Evolutionary conservation across 1,140 invertebrate species (phyloP).

Genomic region (Ceratina calcarata): DNA sequence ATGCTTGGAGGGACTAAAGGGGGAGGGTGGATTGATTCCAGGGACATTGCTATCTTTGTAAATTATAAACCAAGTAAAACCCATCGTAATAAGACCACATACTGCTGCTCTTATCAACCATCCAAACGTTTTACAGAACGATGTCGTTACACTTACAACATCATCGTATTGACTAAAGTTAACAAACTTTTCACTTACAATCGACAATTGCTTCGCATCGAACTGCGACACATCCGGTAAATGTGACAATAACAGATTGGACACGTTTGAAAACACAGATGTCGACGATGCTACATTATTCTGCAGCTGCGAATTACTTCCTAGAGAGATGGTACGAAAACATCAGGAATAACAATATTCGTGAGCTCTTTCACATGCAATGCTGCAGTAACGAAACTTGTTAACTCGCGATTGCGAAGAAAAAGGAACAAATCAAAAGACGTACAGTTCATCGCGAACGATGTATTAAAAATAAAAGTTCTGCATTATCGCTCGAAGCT

Average conservation of each 20-base stretch:
- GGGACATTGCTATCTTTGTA: conserved; percentile 75
- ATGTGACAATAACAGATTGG: conserved; percentile 25
- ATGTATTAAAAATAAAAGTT: background rate
- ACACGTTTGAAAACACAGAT: conserved; percentile 42
- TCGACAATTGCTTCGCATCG: conserved; percentile 43
- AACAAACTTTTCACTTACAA: conserved; percentile 48
- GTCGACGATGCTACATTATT: conserved; percentile 9
- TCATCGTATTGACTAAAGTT: conserved; percentile 63
- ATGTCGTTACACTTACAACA: conserved; percentile 43
- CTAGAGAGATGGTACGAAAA: conserved; percentile 41
- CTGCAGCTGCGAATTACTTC: conserved; percentile 33
- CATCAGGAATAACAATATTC: background rate
- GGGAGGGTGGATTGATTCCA: conserved; percentile 70
- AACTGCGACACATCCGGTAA: conserved; percentile 39
- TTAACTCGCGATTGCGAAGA: no score
- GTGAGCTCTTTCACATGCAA: conserved; percentile 9
- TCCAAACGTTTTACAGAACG: conserved; percentile 56
- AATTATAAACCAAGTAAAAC: conserved; percentile 74
- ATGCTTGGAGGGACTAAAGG: conserved; percentile 64
- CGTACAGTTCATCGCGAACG: conserved; percentile 11
- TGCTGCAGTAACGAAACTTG: background rate
- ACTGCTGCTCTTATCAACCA: conserved; percentile 71
- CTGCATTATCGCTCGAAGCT: conserved; percentile 3
- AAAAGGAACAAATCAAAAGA: conserved; percentile 12
- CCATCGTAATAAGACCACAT: conserved; percentile 65